Evolutionary conservation across 2,797 vertebrate species (phyloP), one percentile per base, ranked within the genome.

Genomic region (Amazona ochrocephala): DNA sequence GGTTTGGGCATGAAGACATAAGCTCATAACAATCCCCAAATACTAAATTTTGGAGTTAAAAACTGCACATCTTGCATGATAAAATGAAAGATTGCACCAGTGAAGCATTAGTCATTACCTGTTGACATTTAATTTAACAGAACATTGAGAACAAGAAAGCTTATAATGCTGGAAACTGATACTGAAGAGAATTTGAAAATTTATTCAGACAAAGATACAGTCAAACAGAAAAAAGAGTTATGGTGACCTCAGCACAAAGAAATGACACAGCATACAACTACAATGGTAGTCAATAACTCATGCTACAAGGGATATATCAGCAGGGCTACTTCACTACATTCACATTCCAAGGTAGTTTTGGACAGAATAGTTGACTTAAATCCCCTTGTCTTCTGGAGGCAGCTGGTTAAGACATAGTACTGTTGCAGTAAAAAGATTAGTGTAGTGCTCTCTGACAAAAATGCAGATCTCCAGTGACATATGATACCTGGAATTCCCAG

Each of bases 121-220:
- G 56, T 71, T 89, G 86, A 45, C 58, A 75, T 83, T 83, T 83
- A 86, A 74, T 82, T 94, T 87, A 79, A 74, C 30, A 66, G 56
- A 83, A 86, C 50, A 45, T 20, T 70, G 62, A 86, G 66, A 89
- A 77, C 56, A 83, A 83, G 77, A 78, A 80, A 3, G 5, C 34
- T 86, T 53, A 44, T 9, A 44, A 77, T 11, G 19, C 56, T 61
- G 22, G 45, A 78, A 89, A 37, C 22, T 60, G 41, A 37, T 83
- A 82, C 29, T 19, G 74, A 65, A 82, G 26, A 44, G 47, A 89
- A 50, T 44, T 32, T 45, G 29, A 78, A 78, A 54, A 86, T 66
- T 54, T 61, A 50, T 41, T 26, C 76, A 45, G 45, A 47, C 20
- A 42, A 73, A 82, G 79, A 56, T 37, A 80, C 26, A 68, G 48